Evolutionary conservation across 2,888 invertebrate genomes (phyloP).

Genomic region (Nomada goodeniana): DNA sequence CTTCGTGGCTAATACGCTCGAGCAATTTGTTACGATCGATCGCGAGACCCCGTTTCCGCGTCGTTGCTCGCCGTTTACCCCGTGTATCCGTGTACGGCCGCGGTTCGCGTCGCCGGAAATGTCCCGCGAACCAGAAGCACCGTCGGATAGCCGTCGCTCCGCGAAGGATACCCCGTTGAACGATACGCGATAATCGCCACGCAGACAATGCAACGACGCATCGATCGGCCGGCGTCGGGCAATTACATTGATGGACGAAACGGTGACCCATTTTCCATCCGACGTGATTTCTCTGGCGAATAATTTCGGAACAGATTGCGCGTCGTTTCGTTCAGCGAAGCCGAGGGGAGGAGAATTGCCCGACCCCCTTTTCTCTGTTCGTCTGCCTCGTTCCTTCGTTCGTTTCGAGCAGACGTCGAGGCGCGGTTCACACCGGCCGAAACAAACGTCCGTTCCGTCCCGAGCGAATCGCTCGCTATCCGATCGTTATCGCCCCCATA

Average conservation of each 20-base stretch:
- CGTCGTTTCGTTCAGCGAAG: not conserved
- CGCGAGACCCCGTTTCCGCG: not conserved
- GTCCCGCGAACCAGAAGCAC: not conserved
- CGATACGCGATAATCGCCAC: conserved; percentile 21
- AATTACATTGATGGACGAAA: conserved; percentile 46
- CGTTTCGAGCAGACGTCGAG: not conserved
- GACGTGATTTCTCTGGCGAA: conserved; percentile 22
- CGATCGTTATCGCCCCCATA: conserved; percentile 7
- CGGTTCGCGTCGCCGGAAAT: not conserved
- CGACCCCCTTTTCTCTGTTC: too few species aligned
- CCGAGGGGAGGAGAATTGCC: not conserved
- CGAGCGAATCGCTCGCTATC: too few species aligned
- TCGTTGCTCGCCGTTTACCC: not conserved
- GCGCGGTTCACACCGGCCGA: not conserved
- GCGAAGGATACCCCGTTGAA: not conserved
- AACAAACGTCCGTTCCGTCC: not conserved
- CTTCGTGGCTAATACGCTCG: conserved; percentile 31
- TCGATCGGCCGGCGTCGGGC: conserved; percentile 27
- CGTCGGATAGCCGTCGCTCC: too few species aligned
- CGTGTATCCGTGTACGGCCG: too few species aligned
- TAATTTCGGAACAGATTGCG: conserved; percentile 16
- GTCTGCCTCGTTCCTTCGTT: not conserved
- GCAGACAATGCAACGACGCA: conserved; percentile 6
- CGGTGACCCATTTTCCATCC: conserved; percentile 25
- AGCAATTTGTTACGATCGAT: conserved; percentile 53